Conservation (phyloP, 2,888 invertebrate species). For the Fragum whitleyi region DNA sequence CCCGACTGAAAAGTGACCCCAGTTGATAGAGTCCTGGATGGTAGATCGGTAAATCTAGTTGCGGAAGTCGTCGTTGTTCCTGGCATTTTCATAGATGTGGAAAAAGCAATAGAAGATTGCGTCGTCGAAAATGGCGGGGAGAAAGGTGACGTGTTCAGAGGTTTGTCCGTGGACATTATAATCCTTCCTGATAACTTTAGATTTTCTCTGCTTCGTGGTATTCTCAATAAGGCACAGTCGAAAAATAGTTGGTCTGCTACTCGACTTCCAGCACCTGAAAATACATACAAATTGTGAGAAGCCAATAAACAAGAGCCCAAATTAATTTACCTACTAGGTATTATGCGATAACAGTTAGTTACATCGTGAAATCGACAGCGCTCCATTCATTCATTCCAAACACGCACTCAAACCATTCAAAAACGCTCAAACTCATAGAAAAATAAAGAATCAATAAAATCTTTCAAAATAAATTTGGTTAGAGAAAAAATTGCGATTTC, state of each 20-base stretch:
- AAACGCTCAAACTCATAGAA: no score
- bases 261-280: neutral
- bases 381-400: no score
- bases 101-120: neutral
- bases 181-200: neutral
- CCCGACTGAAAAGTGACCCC: no score
- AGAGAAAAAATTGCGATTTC: no score
- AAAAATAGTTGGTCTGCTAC: slow-evolving; percentile 7
- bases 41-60: neutral
- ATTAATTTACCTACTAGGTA: no score
- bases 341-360: no score
- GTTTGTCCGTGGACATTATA: neutral
- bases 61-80: neutral
- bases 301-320: no score
- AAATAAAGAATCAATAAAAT: no score
- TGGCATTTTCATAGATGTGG: neutral
- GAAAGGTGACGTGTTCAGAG: neutral
- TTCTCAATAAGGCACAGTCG: slow-evolving; percentile 19
- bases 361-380: no score
- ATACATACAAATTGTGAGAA: neutral
- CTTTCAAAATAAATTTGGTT: no score
- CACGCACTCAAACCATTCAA: no score
- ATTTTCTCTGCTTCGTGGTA: neutral
- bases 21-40: neutral
- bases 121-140: neutral